These are phyloP conservation scores for Triplophysa siluroides DNA, from an alignment of 2,113 vertebrate genomes.

Conservation along the genomic window DNA sequence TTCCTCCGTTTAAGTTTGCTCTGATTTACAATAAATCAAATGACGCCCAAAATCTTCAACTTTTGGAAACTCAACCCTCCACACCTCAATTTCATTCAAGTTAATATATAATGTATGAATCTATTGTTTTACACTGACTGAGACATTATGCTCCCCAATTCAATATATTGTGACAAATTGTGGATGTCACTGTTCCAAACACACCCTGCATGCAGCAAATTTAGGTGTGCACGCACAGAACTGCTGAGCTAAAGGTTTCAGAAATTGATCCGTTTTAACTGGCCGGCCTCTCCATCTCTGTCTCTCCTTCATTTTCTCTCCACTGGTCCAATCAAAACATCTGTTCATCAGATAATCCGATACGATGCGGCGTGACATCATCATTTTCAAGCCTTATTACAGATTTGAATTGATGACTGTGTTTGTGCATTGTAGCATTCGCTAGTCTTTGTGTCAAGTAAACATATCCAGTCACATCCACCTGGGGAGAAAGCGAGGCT, in stretches of 20 bases:
- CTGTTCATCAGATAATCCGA: slow-evolving; percentile 9
- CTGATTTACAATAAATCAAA: no score
- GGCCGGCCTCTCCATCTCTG: slow-evolving; percentile 27
- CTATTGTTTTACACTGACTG: slow-evolving; percentile 24
- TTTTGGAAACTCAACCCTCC: no score
- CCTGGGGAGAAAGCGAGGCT: slow-evolving; percentile 48
- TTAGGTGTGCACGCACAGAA: slow-evolving; percentile 12
- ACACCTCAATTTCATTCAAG: no score
- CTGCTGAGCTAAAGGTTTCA: slow-evolving; percentile 21
- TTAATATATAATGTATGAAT: slow-evolving; percentile 5
- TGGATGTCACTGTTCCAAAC: slow-evolving; percentile 28
- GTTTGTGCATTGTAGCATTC: slow-evolving; percentile 30
- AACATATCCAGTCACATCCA: slow-evolving; percentile 44
- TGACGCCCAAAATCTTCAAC: no score
- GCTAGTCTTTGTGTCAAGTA: slow-evolving; percentile 29
- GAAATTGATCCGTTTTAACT: slow-evolving; percentile 23
- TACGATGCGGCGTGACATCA: background rate
- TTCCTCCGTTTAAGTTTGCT: no score
- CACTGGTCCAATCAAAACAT: slow-evolving; percentile 17
- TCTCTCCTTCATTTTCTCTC: background rate
- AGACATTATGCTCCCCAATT: slow-evolving; percentile 21
- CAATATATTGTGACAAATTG: slow-evolving; percentile 33
- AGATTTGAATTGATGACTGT: background rate
- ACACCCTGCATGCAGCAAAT: background rate
- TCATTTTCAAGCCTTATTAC: background rate